phyloP scores from a whole-genome alignment of 2,888 invertebrate species.

The Dasypogon diadema region DNA sequence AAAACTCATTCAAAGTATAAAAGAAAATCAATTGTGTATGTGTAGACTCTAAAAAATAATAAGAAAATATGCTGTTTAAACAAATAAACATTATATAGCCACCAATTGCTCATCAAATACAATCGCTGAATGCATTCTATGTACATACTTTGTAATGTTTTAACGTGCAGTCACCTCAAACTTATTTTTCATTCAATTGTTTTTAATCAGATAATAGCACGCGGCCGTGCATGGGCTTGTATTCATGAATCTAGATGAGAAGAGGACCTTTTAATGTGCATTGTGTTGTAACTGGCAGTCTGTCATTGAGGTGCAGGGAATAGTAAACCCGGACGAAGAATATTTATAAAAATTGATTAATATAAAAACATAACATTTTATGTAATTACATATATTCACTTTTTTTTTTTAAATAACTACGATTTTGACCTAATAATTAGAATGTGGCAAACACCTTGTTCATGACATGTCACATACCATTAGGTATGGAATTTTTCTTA shows the following conservation, averaged over 20 bases:
- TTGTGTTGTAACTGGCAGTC: background rate
- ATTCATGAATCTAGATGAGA: conserved; percentile 15
- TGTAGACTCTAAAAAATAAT: no score
- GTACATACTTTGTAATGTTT: background rate
- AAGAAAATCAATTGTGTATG: no score
- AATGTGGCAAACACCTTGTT: no score
- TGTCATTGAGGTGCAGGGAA: conserved; percentile 1
- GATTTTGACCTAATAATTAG: no score
- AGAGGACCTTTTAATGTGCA: background rate
- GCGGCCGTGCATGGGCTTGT: conserved; percentile 10
- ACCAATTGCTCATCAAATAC: no score
- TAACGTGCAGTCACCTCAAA: conserved; percentile 24
- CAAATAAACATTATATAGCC: no score
- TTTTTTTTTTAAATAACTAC: no score
- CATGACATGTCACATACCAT: no score
- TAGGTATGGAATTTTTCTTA: no score
- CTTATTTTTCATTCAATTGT: conserved; percentile 47
- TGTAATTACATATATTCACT: no score
- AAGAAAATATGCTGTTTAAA: no score
- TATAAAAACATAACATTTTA: background rate
- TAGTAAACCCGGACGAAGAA: conserved; percentile 25
- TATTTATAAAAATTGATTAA: conserved; percentile 21
- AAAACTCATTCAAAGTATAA: no score
- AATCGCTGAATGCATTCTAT: background rate
- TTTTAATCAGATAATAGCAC: conserved; percentile 48